phyloP scores from a whole-genome alignment of 2,113 vertebrate species.

The Lycaon pictus region DNA sequence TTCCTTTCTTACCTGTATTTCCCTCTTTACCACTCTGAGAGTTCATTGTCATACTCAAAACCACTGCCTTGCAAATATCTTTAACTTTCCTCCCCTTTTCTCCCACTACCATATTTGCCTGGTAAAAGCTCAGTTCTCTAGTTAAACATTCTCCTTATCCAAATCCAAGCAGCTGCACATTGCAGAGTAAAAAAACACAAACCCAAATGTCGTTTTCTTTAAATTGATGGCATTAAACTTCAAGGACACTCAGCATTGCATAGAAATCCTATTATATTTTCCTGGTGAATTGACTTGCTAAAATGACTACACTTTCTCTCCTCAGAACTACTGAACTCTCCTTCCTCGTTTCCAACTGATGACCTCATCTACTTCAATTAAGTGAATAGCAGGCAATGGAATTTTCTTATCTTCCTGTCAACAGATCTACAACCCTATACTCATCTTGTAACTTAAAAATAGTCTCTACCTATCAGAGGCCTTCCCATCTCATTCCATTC shows the following conservation, averaged over 20 bases:
- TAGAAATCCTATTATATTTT: conserved; percentile 34
- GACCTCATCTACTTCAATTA: background rate
- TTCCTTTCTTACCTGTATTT: background rate
- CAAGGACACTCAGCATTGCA: background rate
- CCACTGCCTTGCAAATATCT: background rate
- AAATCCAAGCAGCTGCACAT: background rate
- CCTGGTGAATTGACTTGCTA: background rate
- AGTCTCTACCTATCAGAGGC: background rate
- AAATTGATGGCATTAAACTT: background rate
- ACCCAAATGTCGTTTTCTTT: background rate
- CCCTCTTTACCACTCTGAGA: background rate
- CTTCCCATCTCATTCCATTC: background rate
- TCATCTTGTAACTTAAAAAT: background rate
- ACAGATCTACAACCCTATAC: background rate
- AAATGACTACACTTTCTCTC: background rate
- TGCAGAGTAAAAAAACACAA: conserved; percentile 36
- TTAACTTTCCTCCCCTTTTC: conserved; percentile 18
- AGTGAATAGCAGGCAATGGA: background rate
- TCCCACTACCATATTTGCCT: background rate
- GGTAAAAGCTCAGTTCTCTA: background rate
- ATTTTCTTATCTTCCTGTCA: background rate
- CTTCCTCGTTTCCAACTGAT: conserved; percentile 23
- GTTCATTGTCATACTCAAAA: background rate
- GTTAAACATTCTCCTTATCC: background rate
- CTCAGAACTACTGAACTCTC: background rate